A percentile compares a stretch with the other conserved stretches of the same genome.
phyloP scores from a whole-genome alignment of 1,140 invertebrate genomes.

The Cepaea nemoralis region DNA sequence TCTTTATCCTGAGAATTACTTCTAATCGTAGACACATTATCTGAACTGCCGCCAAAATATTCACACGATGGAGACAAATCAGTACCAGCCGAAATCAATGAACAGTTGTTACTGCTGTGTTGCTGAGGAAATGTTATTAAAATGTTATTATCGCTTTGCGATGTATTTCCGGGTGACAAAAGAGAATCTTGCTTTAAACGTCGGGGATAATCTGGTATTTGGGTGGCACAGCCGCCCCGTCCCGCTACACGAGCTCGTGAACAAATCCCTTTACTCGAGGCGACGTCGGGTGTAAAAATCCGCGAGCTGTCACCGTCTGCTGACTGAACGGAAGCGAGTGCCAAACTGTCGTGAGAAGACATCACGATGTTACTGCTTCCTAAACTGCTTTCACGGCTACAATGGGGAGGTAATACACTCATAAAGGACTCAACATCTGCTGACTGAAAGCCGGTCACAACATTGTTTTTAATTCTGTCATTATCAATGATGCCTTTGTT shows the following conservation, averaged over 20 bases:
- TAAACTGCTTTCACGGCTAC: neutral
- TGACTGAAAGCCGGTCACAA: neutral
- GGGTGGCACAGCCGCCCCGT: neutral
- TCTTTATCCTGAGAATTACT: too few species aligned
- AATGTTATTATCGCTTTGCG: too few species aligned
- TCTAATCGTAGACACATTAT: too few species aligned
- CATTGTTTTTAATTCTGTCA: neutral
- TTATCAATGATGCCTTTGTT: neutral
- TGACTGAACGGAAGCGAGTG: neutral
- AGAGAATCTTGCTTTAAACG: too few species aligned
- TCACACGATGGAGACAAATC: too few species aligned
- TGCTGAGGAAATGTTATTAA: too few species aligned
- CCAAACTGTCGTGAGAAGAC: neutral
- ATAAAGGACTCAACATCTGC: neutral
- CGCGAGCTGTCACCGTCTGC: neutral
- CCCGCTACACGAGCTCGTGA: neutral
- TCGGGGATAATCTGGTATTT: too few species aligned
- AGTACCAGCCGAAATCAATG: too few species aligned
- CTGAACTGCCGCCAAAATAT: too few species aligned
- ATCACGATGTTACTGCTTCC: neutral
- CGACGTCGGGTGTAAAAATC: neutral
- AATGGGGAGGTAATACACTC: neutral
- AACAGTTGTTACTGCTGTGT: too few species aligned
- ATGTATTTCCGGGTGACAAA: too few species aligned
- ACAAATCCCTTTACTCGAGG: neutral